phyloP scores from a whole-genome alignment of 2,888 invertebrate species.

The Galeopsomyia nigrocyanea region DNA sequence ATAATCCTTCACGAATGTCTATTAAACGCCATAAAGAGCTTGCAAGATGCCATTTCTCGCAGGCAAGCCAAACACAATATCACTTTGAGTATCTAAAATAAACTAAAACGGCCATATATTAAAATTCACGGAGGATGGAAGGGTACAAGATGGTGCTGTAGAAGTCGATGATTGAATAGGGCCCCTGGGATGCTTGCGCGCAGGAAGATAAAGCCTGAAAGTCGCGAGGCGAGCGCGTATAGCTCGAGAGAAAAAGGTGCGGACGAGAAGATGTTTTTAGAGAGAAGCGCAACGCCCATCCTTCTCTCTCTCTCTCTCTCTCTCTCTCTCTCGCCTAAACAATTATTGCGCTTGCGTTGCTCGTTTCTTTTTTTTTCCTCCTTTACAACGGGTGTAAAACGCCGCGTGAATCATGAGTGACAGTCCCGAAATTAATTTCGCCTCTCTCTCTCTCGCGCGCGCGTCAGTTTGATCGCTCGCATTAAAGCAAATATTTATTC shows the following conservation, averaged over 20 bases:
- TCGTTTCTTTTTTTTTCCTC: constrained; percentile 11
- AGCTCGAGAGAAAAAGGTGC: constrained; percentile 45
- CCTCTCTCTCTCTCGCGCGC: constrained; percentile 7
- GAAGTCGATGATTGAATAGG: constrained; percentile 53
- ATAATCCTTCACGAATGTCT: too few species aligned
- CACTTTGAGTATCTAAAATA: too few species aligned
- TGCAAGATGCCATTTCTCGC: too few species aligned
- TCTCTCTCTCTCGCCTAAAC: constrained; percentile 36
- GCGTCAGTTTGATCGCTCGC: constrained; percentile 7
- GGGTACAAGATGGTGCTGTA: constrained; percentile 33
- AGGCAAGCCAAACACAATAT: too few species aligned
- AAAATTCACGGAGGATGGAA: neutral
- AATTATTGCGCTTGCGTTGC: constrained; percentile 35
- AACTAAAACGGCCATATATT: too few species aligned
- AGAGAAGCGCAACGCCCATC: constrained; percentile 45
- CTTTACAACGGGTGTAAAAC: constrained; percentile 37
- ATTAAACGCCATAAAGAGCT: too few species aligned
- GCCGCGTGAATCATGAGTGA: constrained; percentile 40
- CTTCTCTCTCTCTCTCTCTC: constrained; percentile 14
- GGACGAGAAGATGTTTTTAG: constrained; percentile 39
- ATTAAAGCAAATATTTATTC: constrained; percentile 42
- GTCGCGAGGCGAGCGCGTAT: constrained; percentile 46
- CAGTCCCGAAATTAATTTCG: constrained; percentile 46
- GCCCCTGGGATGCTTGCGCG: constrained; percentile 53
- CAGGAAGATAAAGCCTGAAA: too few species aligned